phyloP scores from a whole-genome alignment of 1,140 invertebrate genomes.

The Leptinotarsa defecta region DNA sequence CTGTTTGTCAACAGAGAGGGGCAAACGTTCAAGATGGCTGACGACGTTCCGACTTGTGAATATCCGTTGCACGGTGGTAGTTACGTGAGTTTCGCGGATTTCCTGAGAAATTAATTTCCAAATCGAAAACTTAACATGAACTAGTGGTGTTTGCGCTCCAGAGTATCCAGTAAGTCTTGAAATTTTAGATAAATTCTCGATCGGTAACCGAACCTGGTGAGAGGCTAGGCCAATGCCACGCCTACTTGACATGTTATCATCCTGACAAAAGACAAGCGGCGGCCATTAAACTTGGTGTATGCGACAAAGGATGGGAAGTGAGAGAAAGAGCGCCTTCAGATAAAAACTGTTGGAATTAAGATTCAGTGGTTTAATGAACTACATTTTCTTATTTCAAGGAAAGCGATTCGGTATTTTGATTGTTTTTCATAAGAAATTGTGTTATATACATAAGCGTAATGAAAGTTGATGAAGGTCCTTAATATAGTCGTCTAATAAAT shows the following conservation, averaged over 20 bases:
- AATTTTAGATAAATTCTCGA: slow-evolving; percentile 21
- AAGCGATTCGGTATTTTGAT: no score
- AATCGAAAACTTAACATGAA: neutral
- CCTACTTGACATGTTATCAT: slow-evolving; percentile 42
- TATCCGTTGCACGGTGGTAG: neutral
- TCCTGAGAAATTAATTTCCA: neutral
- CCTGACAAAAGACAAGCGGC: slow-evolving; percentile 50
- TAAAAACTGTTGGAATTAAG: neutral
- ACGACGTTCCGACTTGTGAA: slow-evolving; percentile 21
- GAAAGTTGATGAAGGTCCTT: no score
- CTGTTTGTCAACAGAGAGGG: slow-evolving; percentile 36
- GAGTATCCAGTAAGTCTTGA: slow-evolving; percentile 10
- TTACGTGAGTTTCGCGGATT: neutral
- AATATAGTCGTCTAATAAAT: no score
- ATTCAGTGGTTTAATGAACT: neutral
- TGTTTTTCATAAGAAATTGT: no score
- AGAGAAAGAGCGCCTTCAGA: slow-evolving; percentile 4
- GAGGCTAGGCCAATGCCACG: slow-evolving; percentile 43
- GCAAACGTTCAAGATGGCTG: slow-evolving; percentile 50
- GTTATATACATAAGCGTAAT: no score
- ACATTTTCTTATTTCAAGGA: no score
- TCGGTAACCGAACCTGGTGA: slow-evolving; percentile 23
- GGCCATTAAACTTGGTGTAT: slow-evolving; percentile 52
- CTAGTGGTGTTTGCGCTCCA: neutral
- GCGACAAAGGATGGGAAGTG: slow-evolving; percentile 17